Percentiles rank a stretch among this genome's conserved stretches.
phyloP scores from a whole-genome alignment of 1,140 invertebrate genomes.

The Battus philenor region DNA sequence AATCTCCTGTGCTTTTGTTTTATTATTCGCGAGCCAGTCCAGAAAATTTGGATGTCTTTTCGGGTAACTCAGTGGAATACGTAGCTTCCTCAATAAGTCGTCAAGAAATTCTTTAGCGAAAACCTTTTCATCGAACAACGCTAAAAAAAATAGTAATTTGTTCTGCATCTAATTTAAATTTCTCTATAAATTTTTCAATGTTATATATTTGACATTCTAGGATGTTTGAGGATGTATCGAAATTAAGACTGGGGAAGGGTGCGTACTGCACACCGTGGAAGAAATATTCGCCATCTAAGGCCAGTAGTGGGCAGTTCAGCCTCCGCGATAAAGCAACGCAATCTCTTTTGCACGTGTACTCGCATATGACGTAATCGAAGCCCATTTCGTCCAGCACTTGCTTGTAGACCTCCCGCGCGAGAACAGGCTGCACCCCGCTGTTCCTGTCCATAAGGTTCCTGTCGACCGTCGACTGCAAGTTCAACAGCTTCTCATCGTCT shows the following conservation, averaged over 20 bases:
- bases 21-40: not conserved
- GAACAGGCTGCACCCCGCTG: slow-evolving; percentile 16
- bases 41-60: not conserved
- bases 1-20: not conserved
- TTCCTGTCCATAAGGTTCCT: slow-evolving; percentile 2
- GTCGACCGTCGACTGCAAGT: slow-evolving; percentile 7
- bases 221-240: not conserved
- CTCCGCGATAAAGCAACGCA: slow-evolving; percentile 31
- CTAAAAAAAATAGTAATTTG: not conserved
- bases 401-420: slow-evolving; percentile 26
- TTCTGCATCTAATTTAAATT: not conserved
- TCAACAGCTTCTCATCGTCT: slow-evolving; percentile 16
- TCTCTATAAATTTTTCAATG: not conserved
- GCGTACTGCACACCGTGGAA: slow-evolving; percentile 31
- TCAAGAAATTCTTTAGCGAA: not conserved
- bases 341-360: slow-evolving; percentile 28
- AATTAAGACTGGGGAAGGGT: not conserved
- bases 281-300: slow-evolving; percentile 30
- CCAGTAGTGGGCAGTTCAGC: slow-evolving; percentile 34
- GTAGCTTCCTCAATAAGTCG: not conserved
- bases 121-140: not conserved
- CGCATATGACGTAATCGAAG: slow-evolving; percentile 27
- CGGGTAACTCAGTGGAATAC: not conserved
- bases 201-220: not conserved
- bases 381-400: slow-evolving; percentile 37